Percentiles rank a stretch among this genome's conserved stretches.
Evolutionary conservation across 1,140 invertebrate genomes (phyloP).

Genomic region (Nylanderia fulva): DNA sequence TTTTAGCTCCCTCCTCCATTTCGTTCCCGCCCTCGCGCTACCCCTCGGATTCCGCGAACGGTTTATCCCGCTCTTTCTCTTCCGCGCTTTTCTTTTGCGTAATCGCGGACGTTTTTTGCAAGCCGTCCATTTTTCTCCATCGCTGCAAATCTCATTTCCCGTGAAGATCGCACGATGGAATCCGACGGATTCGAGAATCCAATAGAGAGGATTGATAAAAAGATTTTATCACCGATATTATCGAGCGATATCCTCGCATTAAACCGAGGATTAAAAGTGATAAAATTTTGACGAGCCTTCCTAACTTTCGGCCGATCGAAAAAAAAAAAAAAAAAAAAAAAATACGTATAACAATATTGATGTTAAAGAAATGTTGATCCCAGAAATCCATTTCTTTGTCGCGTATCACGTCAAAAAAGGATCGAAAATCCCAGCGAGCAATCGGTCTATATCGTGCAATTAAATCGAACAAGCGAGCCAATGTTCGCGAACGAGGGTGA

Average conservation of each 20-base stretch:
- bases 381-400: not conserved
- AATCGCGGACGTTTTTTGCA: conserved; percentile 56
- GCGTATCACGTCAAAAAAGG: not conserved
- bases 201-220: conserved; percentile 12
- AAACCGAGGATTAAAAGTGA: conserved; percentile 3
- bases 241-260: conserved; percentile 32
- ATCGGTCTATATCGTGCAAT: conserved; percentile 35
- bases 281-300: not conserved
- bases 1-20: conserved; percentile 46
- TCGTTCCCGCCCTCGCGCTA: not conserved
- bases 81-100: conserved; percentile 61
- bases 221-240: conserved; percentile 30
- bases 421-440: conserved; percentile 3
- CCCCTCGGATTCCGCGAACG: conserved; percentile 12
- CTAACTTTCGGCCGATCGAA: not conserved
- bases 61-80: conserved; percentile 56
- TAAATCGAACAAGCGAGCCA: conserved; percentile 45
- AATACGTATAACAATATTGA: not conserved
- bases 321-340: too few species aligned
- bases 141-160: conserved; percentile 74
- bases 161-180: conserved; percentile 62
- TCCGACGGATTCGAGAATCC: not conserved
- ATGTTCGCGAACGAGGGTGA: conserved; percentile 46
- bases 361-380: not conserved
- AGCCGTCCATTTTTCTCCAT: conserved; percentile 51